Evolutionary conservation across 1,140 invertebrate species (phyloP).

Genomic region (Teleopsis dalmanni): DNA sequence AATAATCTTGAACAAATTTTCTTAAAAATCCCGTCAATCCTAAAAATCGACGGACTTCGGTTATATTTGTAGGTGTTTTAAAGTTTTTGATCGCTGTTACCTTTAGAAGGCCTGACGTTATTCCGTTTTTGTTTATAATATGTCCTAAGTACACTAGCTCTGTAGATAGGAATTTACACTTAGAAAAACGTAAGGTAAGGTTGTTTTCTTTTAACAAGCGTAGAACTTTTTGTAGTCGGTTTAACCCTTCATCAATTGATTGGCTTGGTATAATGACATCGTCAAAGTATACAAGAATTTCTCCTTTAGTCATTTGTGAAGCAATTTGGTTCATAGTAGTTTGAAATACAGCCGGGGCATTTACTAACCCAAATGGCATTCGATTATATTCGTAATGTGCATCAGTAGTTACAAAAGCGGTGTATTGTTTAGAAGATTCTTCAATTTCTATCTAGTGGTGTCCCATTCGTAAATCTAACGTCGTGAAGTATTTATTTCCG

Average conservation of each 20-base stretch:
- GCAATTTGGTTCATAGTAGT: background rate
- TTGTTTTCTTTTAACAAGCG: conserved; percentile 17
- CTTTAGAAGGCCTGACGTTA: conserved; percentile 26
- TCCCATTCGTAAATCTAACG: conserved; percentile 43
- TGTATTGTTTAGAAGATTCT: conserved; percentile 34
- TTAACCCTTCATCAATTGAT: conserved; percentile 17
- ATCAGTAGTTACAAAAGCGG: conserved; percentile 40
- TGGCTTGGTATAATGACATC: conserved; percentile 21
- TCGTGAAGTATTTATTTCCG: conserved; percentile 31
- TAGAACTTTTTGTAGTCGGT: conserved; percentile 21
- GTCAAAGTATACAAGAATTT: conserved; percentile 21
- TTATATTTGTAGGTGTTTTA: conserved; percentile 19
- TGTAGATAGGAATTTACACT: conserved; percentile 30
- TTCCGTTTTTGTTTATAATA: conserved; percentile 16
- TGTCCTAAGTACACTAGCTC: conserved; percentile 28
- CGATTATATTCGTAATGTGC: conserved; percentile 20
- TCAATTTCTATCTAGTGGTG: conserved; percentile 48
- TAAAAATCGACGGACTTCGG: conserved; percentile 22
- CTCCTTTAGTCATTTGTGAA: background rate
- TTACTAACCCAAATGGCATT: conserved; percentile 1
- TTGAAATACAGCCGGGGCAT: background rate
- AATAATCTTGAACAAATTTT: conserved; percentile 25
- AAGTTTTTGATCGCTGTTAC: conserved; percentile 21
- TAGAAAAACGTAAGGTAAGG: conserved; percentile 28
- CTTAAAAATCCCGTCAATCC: conserved; percentile 19